Conservation (phyloP, 2,888 invertebrate genomes). For the Zaprionus lineosus region DNA sequence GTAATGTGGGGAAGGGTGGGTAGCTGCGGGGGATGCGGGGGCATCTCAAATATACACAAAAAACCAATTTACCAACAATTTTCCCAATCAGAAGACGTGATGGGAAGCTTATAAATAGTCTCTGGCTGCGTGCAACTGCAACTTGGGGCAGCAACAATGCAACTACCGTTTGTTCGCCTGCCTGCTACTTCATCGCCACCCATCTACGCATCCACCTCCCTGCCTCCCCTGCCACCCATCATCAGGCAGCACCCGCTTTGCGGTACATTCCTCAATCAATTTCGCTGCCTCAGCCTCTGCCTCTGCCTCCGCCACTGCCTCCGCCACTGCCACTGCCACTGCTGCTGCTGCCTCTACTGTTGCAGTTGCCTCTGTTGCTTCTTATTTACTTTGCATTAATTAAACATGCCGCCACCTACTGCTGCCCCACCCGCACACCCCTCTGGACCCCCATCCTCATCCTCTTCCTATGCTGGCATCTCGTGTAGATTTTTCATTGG, state of each 20-base stretch:
- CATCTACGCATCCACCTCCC: not conserved
- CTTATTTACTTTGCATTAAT: constrained; percentile 78
- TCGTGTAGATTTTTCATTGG: constrained; percentile 63
- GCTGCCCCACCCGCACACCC: not conserved
- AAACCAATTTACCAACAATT: constrained; percentile 76
- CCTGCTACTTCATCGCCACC: too few relatives aligned
- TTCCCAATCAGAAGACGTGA: constrained; percentile 68
- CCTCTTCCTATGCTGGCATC: not conserved
- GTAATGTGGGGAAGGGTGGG: too few relatives aligned
- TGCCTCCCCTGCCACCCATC: constrained; percentile 25
- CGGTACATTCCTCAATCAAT: constrained; percentile 74
- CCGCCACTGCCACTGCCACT: constrained; percentile 48
- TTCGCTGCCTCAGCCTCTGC: constrained; percentile 53
- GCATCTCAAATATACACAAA: too few relatives aligned
- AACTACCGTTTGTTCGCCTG: not conserved
- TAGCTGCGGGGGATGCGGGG: too few relatives aligned
- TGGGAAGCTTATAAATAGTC: constrained; percentile 69
- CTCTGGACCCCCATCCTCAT: not conserved
- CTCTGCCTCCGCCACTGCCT: constrained; percentile 12
- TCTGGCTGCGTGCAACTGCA: constrained; percentile 42
- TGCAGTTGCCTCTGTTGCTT: constrained; percentile 42
- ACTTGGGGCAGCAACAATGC: constrained; percentile 54
- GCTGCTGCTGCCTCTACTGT: constrained; percentile 12
- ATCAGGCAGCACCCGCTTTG: constrained; percentile 67
- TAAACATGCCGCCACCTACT: constrained; percentile 75